phyloP scores from a whole-genome alignment of 2,113 vertebrate genomes.

The Passer domesticus region DNA sequence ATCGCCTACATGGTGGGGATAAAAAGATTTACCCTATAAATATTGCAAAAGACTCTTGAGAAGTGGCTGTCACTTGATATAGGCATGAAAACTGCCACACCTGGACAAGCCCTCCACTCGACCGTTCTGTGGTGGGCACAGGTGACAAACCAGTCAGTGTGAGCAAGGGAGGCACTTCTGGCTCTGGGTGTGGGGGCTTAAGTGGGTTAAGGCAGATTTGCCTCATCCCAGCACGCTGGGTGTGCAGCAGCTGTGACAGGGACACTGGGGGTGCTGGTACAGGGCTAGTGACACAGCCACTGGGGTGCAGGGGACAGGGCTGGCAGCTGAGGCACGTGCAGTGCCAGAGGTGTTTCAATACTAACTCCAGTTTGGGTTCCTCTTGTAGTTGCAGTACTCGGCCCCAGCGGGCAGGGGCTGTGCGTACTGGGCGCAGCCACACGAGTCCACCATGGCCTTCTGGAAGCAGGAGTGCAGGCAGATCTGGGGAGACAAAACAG shows the following conservation, averaged over 20 bases:
- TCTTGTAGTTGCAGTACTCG: constrained; percentile 81
- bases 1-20: background rate
- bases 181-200: background rate
- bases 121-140: background rate
- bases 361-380: constrained; percentile 83
- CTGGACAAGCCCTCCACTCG: background rate
- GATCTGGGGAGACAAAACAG: constrained; percentile 58
- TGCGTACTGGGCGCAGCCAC: constrained; percentile 78
- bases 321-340: background rate
- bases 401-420: constrained; percentile 73
- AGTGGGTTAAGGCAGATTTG: background rate
- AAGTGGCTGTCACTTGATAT: background rate
- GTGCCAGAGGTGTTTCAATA: background rate
- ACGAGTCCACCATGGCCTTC: constrained; percentile 75
- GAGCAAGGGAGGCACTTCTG: background rate
- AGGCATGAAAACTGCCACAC: background rate
- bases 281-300: background rate
- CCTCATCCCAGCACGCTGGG: background rate
- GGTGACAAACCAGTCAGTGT: background rate
- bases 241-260: background rate
- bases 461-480: constrained; percentile 85
- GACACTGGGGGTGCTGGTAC: background rate
- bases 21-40: background rate
- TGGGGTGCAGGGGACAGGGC: background rate
- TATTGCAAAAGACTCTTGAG: background rate